A percentile compares a stretch with the other conserved stretches of the same genome.
These are phyloP conservation scores for Epinotia brunnichana DNA, from an alignment of 2,888 invertebrate genomes.

Conservation along the genomic window DNA sequence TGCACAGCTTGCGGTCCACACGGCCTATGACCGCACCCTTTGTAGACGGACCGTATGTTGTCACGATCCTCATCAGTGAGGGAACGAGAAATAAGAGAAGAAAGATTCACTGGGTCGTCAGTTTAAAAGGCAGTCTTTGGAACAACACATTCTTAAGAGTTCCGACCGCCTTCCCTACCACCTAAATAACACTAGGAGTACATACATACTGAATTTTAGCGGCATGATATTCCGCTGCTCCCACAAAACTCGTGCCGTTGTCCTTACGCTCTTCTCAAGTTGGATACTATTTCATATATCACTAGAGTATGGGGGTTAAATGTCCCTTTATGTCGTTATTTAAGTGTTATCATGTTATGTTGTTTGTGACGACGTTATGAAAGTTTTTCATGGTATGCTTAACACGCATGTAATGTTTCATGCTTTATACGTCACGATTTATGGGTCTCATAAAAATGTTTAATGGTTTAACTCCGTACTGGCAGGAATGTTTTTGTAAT, in stretches of 20 bases:
- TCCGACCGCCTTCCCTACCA: too few relatives aligned
- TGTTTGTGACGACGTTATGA: constrained; percentile 19
- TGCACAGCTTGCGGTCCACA: too few relatives aligned
- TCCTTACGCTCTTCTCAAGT: neutral
- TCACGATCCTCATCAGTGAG: too few relatives aligned
- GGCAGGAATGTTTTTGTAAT: neutral
- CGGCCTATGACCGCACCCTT: too few relatives aligned
- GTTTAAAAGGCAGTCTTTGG: too few relatives aligned
- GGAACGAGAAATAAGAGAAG: too few relatives aligned
- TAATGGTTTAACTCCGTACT: neutral
- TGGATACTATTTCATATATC: constrained; percentile 2
- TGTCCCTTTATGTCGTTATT: constrained; percentile 24
- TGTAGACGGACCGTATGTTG: too few relatives aligned
- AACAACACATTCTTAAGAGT: too few relatives aligned
- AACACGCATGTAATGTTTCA: constrained; percentile 21
- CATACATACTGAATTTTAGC: neutral
- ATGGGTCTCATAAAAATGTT: constrained; percentile 4
- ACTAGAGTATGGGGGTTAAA: constrained; percentile 14
- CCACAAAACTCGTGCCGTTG: neutral
- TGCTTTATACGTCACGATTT: constrained; percentile 12
- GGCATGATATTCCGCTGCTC: neutral
- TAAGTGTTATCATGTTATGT: constrained; percentile 30
- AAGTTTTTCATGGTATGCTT: constrained; percentile 18
- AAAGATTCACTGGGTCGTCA: too few relatives aligned
- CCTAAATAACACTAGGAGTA: too few relatives aligned